Evolutionary conservation across 2,113 vertebrate species (phyloP).

Genomic region (Chunga burmeisteri): DNA sequence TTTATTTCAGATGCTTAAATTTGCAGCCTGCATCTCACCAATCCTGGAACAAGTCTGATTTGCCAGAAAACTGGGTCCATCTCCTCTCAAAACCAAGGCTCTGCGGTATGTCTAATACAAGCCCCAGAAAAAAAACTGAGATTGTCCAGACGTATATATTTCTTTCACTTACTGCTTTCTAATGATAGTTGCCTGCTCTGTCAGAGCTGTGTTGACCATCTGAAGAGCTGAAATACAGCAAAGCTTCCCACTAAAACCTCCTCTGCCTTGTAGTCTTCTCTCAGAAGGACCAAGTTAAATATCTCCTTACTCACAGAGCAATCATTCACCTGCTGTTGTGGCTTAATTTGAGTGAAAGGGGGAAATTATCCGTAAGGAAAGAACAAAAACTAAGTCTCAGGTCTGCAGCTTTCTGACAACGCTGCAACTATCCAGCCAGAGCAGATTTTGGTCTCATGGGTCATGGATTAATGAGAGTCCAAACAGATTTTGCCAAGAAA

Average conservation of each 20-base stretch:
- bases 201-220: not conserved
- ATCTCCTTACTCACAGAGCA: not conserved
- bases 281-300: not conserved
- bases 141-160: not conserved
- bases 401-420: not conserved
- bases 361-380: not conserved
- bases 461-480: not conserved
- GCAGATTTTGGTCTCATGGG: not conserved
- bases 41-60: not conserved
- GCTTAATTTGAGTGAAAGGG: not conserved
- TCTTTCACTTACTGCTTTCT: not conserved
- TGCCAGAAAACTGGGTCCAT: not conserved
- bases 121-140: not conserved
- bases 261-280: not conserved
- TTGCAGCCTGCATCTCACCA: not conserved
- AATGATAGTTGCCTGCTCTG: not conserved
- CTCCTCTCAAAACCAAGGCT: not conserved
- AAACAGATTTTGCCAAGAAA: not conserved
- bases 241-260: not conserved
- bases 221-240: not conserved
- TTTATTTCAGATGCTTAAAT: not conserved
- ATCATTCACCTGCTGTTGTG: not conserved
- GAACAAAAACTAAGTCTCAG: not conserved
- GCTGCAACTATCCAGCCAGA: not conserved
- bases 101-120: not conserved